These are phyloP conservation scores for Drosophila algonquin DNA, from an alignment of 2,888 invertebrate species.

Conservation along the genomic window DNA sequence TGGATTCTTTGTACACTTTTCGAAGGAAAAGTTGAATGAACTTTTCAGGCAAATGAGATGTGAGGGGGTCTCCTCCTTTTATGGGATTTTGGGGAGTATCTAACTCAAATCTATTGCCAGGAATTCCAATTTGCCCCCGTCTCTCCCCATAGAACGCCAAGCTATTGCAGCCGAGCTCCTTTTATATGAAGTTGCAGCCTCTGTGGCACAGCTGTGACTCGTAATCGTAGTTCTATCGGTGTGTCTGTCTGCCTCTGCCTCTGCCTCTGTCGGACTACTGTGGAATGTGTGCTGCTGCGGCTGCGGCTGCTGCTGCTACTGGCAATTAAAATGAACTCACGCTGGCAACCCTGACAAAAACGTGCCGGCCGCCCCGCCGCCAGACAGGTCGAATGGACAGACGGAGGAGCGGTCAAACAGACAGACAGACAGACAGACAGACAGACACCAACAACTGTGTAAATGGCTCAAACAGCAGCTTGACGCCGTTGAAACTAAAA, in stretches of 20 bases:
- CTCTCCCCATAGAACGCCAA: background rate
- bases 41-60: background rate
- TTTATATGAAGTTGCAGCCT: slow-evolving; percentile 14
- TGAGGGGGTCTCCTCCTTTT: background rate
- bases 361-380: slow-evolving; percentile 46
- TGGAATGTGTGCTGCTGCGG: slow-evolving; percentile 55
- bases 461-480: slow-evolving; percentile 22
- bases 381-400: slow-evolving; percentile 32
- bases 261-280: slow-evolving; percentile 12
- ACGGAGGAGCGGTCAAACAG: slow-evolving; percentile 42
- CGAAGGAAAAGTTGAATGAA: slow-evolving; percentile 7
- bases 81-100: slow-evolving; percentile 10
- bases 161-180: slow-evolving; percentile 23
- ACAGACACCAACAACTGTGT: slow-evolving; percentile 47
- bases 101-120: slow-evolving; percentile 18
- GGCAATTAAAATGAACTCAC: slow-evolving; percentile 78
- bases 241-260: slow-evolving; percentile 6
- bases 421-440: slow-evolving; percentile 32
- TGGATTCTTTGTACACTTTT: too few species aligned
- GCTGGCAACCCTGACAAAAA: slow-evolving; percentile 75
- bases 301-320: slow-evolving; percentile 15
- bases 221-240: background rate
- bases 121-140: slow-evolving; percentile 10
- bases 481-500: slow-evolving; percentile 45
- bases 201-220: background rate